Evolutionary conservation across 2,888 invertebrate genomes (phyloP).

Genomic region (Yponomeuta cagnagella): DNA sequence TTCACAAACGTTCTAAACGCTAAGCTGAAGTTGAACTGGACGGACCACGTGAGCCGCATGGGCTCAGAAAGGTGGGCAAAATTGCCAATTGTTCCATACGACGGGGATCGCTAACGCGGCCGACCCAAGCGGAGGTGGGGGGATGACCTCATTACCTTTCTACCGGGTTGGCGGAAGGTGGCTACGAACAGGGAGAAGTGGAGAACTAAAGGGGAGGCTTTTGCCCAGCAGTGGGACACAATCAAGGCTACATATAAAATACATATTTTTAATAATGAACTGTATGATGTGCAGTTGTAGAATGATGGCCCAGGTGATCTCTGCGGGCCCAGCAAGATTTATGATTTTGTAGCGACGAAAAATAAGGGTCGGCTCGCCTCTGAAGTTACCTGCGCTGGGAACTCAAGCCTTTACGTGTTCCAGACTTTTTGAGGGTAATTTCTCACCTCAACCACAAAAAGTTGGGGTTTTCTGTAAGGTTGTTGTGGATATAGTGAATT

Average conservation of each 20-base stretch:
- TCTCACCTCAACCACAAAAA: neutral
- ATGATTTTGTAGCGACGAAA: conserved; percentile 10
- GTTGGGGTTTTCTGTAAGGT: too few relatives aligned
- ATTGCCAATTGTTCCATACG: too few relatives aligned
- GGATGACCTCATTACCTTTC: too few relatives aligned
- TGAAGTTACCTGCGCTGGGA: neutral
- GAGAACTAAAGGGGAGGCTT: neutral
- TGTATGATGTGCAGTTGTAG: neutral
- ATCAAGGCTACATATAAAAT: too few relatives aligned
- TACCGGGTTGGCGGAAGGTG: neutral
- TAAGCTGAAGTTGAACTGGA: too few relatives aligned
- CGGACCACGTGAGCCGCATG: too few relatives aligned
- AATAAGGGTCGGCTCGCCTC: conserved; percentile 3
- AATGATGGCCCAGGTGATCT: conserved; percentile 8
- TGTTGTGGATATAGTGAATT: too few relatives aligned
- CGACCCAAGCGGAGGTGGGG: too few relatives aligned
- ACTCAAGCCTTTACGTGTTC: neutral
- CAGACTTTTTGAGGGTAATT: neutral
- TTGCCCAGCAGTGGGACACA: neutral
- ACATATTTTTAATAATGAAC: too few relatives aligned
- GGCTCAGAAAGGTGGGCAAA: too few relatives aligned
- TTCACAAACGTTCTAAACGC: too few relatives aligned
- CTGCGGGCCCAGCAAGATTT: conserved; percentile 10
- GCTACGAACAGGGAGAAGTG: neutral
- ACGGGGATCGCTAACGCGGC: too few relatives aligned